Base-by-base conservation (phyloP, 2,113 vertebrate genomes). In the Bufo gargarizans region DNA sequence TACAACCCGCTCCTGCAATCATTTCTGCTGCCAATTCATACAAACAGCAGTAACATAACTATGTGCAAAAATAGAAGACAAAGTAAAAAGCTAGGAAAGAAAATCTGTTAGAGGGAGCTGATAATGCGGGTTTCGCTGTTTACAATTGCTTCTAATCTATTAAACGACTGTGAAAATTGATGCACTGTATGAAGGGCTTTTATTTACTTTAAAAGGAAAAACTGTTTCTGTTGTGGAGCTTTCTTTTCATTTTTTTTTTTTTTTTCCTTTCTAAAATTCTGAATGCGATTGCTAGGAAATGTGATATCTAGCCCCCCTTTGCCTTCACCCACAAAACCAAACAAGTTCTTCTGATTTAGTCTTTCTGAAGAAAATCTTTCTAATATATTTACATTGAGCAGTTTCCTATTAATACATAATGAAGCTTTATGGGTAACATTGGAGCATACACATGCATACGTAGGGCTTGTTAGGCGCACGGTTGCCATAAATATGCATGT, bases 71-170 rank as follows among this genome's bases (percentile, higher is more conserved):
- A 91, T 91, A 94, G 94, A 92, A 94, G 94, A 63, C 67, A 77
- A 77, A 88, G 67, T 53, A 63, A 22, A 83, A 63, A 84, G 71
- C 91, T 93, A 89, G 91, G 55, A 84, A 89, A 71, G 82, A 84
- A 84, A 89, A 89, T 89, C 93, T 94, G 92, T 90, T 95, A 94
- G 94, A 95, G 95, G 92, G 93, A 95, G 93, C 94, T 95, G 72
- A 84, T 84, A 95, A 95, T 95, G 94, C 90, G 90, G 92, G 92
- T 93, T 95, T 95, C 93, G 94, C 90, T 93, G 94, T 93, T 95
- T 95, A 96, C 94, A 95, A 95, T 94, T 95, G 94, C 94, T 94
- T 95, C 93, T 94, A 95, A 95, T 95, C 94, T 96, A 94, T 93
- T 94, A 95, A 96, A 95, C 92, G 93, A 93, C 93, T 95, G 92